These are phyloP conservation scores for Dasysyrphus tricinctus DNA, from an alignment of 2,888 invertebrate genomes.

Conservation along the genomic window DNA sequence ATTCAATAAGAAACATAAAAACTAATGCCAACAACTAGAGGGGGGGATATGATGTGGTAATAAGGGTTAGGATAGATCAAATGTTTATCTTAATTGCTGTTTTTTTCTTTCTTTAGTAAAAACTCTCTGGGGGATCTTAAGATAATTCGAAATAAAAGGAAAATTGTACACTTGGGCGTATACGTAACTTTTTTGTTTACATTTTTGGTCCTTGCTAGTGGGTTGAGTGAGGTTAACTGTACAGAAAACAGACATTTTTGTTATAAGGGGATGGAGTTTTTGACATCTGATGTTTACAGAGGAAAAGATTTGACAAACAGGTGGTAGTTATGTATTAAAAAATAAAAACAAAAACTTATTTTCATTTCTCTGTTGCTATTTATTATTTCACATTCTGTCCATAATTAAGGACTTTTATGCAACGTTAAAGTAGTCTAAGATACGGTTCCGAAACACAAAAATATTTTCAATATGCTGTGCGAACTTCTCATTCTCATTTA, in stretches of 20 bases:
- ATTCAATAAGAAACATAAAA: conserved; percentile 56
- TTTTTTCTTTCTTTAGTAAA: not conserved
- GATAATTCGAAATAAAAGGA: not conserved
- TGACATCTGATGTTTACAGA: too few species aligned
- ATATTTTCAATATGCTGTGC: too few species aligned
- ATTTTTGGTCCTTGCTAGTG: not conserved
- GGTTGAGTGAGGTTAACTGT: not conserved
- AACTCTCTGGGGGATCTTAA: not conserved
- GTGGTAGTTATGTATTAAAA: too few species aligned
- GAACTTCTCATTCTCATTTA: too few species aligned
- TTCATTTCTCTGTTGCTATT: too few species aligned
- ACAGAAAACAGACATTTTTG: not conserved
- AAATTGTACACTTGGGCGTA: not conserved
- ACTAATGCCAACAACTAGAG: not conserved
- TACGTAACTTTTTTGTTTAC: not conserved
- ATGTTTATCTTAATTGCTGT: conserved; percentile 19
- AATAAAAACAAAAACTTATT: too few species aligned
- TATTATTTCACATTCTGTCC: too few species aligned
- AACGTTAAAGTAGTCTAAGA: too few species aligned
- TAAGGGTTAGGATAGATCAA: conserved; percentile 3
- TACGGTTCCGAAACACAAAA: too few species aligned
- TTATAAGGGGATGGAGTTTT: not conserved
- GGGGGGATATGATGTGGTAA: not conserved
- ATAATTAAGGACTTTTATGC: too few species aligned
- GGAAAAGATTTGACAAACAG: too few species aligned